These are phyloP conservation scores for Apis mellifera DNA, from an alignment of 1,140 invertebrate genomes.

Conservation along the genomic window DNA sequence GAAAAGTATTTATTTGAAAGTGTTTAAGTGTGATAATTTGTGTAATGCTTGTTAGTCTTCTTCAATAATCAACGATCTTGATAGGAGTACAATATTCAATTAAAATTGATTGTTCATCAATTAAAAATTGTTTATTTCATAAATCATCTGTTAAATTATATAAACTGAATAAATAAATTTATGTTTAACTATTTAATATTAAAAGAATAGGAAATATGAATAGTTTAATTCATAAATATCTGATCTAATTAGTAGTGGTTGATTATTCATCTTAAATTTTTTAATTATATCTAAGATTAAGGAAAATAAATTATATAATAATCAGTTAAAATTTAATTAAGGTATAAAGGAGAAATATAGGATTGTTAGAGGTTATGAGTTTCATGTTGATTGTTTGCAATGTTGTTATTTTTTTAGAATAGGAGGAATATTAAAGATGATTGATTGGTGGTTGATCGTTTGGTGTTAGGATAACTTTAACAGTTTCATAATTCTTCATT, in stretches of 20 bases:
- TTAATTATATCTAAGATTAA: neutral
- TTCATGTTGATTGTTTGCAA: slow-evolving; percentile 13
- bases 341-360: neutral
- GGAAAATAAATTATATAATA: neutral
- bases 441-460: neutral
- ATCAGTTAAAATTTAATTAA: neutral
- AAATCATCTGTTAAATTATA: neutral
- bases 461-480: slow-evolving; percentile 31
- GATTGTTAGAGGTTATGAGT: neutral
- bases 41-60: neutral
- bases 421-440: neutral
- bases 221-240: neutral
- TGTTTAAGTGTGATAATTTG: neutral
- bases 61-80: neutral
- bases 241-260: neutral
- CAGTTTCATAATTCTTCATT: slow-evolving; percentile 25
- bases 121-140: neutral
- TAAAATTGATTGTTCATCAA: neutral
- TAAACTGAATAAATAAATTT: neutral
- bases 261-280: neutral
- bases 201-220: neutral
- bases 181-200: neutral
- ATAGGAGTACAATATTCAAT: neutral
- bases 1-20: neutral
- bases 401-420: neutral